Conservation (phyloP, 2,113 vertebrate species). For the Leucopternis melanops region DNA sequence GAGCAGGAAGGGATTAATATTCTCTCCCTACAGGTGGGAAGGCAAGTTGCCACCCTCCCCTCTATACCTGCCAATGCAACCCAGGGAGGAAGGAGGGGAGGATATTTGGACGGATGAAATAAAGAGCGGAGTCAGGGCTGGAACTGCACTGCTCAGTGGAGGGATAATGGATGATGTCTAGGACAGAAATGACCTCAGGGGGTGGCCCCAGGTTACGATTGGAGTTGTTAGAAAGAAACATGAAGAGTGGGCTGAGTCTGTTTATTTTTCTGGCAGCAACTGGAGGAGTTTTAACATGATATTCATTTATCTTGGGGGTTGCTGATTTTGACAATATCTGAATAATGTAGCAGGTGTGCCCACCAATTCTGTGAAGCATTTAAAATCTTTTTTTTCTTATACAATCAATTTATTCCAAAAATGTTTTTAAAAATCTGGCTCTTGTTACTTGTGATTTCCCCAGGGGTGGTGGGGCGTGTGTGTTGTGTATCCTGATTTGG, state of each 20-base stretch:
- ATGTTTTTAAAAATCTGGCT: neutral
- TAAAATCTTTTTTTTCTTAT: neutral
- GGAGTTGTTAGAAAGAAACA: neutral
- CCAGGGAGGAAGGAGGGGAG: neutral
- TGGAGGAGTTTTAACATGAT: neutral
- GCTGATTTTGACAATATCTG: neutral
- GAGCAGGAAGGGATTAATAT: slow-evolving; percentile 4
- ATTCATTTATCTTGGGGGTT: neutral
- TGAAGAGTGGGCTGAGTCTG: neutral
- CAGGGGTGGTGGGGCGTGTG: neutral
- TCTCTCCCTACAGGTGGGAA: neutral
- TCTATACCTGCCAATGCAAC: neutral
- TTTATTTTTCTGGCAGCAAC: neutral
- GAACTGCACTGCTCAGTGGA: neutral
- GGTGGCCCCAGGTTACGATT: neutral
- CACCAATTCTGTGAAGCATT: neutral
- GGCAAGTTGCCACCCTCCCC: neutral
- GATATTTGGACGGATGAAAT: neutral
- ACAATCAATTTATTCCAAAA: neutral
- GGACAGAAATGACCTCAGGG: neutral
- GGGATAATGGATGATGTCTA: neutral
- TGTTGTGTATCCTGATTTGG: neutral
- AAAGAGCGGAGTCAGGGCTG: neutral
- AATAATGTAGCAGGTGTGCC: neutral
- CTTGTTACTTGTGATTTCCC: neutral